Evolutionary conservation across 1,140 invertebrate species (phyloP).

Genomic region (Thaumetopoea pityocampa): DNA sequence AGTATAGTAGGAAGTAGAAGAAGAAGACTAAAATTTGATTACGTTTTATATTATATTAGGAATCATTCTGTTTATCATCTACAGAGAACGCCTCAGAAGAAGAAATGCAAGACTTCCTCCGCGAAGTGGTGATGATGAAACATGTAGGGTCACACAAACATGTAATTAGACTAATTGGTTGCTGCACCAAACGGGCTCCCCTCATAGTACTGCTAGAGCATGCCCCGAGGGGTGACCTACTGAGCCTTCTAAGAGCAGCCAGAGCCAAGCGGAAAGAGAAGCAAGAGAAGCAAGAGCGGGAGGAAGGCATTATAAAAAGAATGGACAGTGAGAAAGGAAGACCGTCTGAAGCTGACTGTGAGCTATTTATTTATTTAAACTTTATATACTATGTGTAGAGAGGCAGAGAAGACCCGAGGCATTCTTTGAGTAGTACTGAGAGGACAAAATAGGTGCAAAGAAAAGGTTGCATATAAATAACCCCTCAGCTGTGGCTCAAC

Average conservation of each 20-base stretch:
- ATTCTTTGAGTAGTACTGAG: too few species aligned
- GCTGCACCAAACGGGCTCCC: conserved; percentile 82
- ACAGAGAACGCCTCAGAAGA: conserved; percentile 75
- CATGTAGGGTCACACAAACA: conserved; percentile 85
- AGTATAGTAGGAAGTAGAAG: background rate
- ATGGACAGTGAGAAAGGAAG: conserved; percentile 30
- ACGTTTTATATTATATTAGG: too few species aligned
- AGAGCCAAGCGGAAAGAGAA: conserved; percentile 37
- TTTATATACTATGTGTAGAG: background rate
- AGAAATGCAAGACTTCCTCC: conserved; percentile 80
- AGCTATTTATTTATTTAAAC: conserved; percentile 25
- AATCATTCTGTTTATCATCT: conserved; percentile 6
- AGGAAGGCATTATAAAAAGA: conserved; percentile 21
- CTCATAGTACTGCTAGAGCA: conserved; percentile 88
- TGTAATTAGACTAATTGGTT: conserved; percentile 87
- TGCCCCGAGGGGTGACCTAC: conserved; percentile 86
- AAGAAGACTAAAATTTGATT: background rate
- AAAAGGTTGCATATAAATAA: too few species aligned
- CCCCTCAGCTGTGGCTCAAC: too few species aligned
- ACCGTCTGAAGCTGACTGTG: conserved; percentile 57
- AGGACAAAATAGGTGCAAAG: too few species aligned
- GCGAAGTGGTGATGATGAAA: conserved; percentile 89
- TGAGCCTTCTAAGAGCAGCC: conserved; percentile 74
- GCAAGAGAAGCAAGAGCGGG: conserved; percentile 26
- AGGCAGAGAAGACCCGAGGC: too few species aligned